Base-by-base conservation (phyloP, 2,113 vertebrate genomes). In the Delphinapterus leucas region DNA sequence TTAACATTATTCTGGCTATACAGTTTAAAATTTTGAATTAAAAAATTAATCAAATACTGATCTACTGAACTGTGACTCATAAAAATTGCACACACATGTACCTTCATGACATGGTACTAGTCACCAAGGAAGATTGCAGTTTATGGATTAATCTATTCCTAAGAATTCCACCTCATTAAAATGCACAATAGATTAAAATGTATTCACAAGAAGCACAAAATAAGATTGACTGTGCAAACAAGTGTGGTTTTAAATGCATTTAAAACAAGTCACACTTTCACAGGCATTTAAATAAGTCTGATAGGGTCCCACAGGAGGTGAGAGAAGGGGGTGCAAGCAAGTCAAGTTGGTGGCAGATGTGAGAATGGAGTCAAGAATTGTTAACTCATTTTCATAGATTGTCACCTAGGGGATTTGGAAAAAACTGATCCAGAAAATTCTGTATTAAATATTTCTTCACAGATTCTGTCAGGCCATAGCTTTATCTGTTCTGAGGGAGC, bases 131-230 rank as follows among this genome's bases (percentile, higher is more conserved):
- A 71, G 94, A 80, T 67, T 53, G 58, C n/a, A 67, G 63, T 84
- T 96, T 65, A 49, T 71, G 88, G 70, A 85, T 80, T 33, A 47
- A 70, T 84, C 88, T 87, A 71, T 90, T 94, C 88, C 94, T 97
- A 94, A 97, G 97, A 93, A 92, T 94, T 77, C 65, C 85, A 71
- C 90, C 96, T 93, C 76, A 93, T 97, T 98, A 96, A 96, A 97
- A 97, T 96, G 91, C 96, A 96, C 96, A 95, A 96, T 73, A 82
- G 87, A 92, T 92, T 65, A 93, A 96, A 96, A 96, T 96, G 76
- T 90, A 88, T 95, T 96, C 96, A 80, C 47, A 20, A 92, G 93
- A 92, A 96, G 88, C 81, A 94, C 80, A 88, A 71, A 90, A 93
- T 96, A 88, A 97, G 95, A 95, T 95, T 70, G 84, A 93, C 96